These are phyloP conservation scores for Toxotes chatareus DNA, from an alignment of 2,113 vertebrate genomes.

Conservation along the genomic window DNA sequence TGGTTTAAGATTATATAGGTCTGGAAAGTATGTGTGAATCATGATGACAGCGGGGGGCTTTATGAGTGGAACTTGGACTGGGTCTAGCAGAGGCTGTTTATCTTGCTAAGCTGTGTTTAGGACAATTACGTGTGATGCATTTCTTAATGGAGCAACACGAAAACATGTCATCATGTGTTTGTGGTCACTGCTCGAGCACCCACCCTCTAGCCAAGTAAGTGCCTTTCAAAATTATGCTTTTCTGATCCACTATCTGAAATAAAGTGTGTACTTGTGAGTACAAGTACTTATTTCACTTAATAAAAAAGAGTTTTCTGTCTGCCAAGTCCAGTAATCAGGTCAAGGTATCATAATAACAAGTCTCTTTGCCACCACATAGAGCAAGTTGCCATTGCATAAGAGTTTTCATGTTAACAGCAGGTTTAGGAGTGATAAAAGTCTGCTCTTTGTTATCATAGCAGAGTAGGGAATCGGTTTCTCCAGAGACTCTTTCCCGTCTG, in stretches of 20 bases:
- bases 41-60: constrained; percentile 44
- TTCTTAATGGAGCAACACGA: constrained; percentile 21
- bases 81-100: constrained; percentile 19
- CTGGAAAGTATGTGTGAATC: constrained; percentile 70
- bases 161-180: constrained; percentile 34
- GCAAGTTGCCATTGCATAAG: constrained; percentile 15
- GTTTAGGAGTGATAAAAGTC: constrained; percentile 17
- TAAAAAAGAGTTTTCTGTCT: background rate
- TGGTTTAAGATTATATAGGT: constrained; percentile 25
- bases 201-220: constrained; percentile 1
- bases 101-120: constrained; percentile 32
- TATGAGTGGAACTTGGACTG: constrained; percentile 67
- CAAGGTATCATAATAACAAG: background rate
- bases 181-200: background rate
- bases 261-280: background rate
- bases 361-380: background rate
- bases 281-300: background rate
- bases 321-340: constrained; percentile 26
- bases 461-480: constrained; percentile 16
- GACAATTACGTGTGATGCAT: constrained; percentile 35
- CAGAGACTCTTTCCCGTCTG: constrained; percentile 61
- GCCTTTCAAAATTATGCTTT: background rate
- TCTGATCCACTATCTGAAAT: constrained; percentile 1
- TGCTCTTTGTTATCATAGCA: constrained; percentile 45
- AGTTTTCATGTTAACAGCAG: constrained; percentile 24